Percentiles rank a stretch among this genome's conserved stretches.
Conservation (phyloP, 2,113 vertebrate species). For the Etia nguti region DNA sequence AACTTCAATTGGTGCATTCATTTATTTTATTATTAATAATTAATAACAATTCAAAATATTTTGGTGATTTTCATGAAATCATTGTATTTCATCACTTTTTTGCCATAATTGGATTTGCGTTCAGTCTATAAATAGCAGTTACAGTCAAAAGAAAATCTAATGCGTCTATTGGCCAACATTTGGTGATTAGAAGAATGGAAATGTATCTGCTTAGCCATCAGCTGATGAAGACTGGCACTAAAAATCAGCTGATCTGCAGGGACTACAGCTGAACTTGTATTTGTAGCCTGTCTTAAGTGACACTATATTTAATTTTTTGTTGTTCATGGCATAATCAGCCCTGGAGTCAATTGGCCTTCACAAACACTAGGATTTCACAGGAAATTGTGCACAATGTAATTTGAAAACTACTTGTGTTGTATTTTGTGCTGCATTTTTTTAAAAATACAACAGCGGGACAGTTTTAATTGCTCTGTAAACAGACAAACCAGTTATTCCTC, state of each 20-base stretch:
- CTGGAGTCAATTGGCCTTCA: not conserved
- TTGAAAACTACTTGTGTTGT: not conserved
- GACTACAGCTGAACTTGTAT: not conserved
- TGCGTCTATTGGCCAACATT: not conserved
- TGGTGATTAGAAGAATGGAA: not conserved
- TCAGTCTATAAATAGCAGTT: not conserved
- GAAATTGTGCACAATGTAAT: not conserved
- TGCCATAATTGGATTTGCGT: not conserved
- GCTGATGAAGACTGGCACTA: not conserved
- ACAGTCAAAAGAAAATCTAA: not conserved
- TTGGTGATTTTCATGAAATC: not conserved
- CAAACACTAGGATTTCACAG: not conserved
- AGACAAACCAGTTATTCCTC: not conserved
- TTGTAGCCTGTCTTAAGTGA: not conserved
- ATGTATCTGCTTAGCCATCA: not conserved
- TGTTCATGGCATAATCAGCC: not conserved
- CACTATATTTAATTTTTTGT: not conserved
- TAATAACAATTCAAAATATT: not conserved
- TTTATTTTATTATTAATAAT: not conserved
- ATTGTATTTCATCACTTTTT: not conserved
- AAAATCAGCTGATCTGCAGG: not conserved
- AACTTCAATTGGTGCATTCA: not conserved
- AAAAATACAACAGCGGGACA: not conserved
- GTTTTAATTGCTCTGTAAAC: not conserved
- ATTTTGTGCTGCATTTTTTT: not conserved